Evolutionary conservation across 2,797 vertebrate species (phyloP).

Genomic region (Orestias chungarensis): DNA sequence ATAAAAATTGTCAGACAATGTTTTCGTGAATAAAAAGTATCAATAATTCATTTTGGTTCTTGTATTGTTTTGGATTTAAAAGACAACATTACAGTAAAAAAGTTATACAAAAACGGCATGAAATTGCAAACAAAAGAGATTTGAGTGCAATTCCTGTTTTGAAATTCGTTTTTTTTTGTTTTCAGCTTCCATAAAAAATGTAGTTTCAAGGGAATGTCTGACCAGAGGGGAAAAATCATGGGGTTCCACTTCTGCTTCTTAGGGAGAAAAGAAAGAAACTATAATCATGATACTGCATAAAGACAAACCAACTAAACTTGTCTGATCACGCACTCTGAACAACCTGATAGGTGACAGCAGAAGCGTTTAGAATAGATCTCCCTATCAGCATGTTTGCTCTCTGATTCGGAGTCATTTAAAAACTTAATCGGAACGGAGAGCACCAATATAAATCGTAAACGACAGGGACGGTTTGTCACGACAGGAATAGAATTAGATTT

Average conservation of each 20-base stretch:
- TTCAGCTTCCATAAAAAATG: slow-evolving; percentile 17
- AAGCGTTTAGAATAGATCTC: neutral
- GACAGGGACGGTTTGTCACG: neutral
- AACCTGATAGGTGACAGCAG: neutral
- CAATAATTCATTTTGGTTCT: neutral
- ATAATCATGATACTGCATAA: neutral
- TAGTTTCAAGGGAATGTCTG: slow-evolving; percentile 28
- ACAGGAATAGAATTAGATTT: neutral
- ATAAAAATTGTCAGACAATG: neutral
- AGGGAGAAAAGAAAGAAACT: too few relatives aligned
- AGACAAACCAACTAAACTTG: neutral
- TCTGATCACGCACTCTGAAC: neutral
- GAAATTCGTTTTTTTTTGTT: slow-evolving; percentile 8
- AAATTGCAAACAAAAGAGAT: neutral
- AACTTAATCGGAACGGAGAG: too few relatives aligned
- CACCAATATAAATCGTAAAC: neutral
- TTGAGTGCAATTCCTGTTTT: neutral
- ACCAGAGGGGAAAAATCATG: slow-evolving; percentile 17
- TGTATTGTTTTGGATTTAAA: neutral
- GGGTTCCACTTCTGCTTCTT: neutral
- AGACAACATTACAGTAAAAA: neutral
- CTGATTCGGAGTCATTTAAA: neutral
- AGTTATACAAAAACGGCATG: neutral
- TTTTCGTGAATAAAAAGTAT: slow-evolving; percentile 30
- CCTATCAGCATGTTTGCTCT: neutral